A percentile compares a stretch with the other conserved stretches of the same genome.
These are phyloP conservation scores for Montifringilla adamsi DNA, from an alignment of 2,113 vertebrate genomes.

Conservation along the genomic window DNA sequence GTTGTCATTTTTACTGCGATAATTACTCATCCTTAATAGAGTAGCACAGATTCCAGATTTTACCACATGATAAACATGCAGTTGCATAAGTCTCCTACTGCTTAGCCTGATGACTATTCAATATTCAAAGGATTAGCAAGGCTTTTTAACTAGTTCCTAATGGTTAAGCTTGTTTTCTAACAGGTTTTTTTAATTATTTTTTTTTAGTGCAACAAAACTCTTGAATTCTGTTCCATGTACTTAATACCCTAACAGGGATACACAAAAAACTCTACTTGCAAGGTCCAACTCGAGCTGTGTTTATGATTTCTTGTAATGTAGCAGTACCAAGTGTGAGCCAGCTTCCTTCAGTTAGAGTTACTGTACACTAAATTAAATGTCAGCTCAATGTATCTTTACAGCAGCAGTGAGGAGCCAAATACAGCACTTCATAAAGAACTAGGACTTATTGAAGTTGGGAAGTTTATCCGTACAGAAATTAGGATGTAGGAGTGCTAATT, in stretches of 20 bases:
- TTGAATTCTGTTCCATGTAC: background rate
- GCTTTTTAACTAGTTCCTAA: background rate
- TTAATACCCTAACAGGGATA: background rate
- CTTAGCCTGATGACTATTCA: background rate
- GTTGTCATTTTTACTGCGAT: background rate
- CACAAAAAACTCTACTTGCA: background rate
- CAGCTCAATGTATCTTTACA: background rate
- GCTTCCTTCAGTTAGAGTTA: background rate
- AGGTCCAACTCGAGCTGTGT: background rate
- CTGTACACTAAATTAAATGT: background rate
- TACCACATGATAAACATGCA: background rate
- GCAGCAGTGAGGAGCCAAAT: background rate
- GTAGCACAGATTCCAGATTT: background rate
- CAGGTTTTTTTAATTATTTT: background rate
- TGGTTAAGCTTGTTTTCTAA: background rate
- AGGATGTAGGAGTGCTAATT: background rate
- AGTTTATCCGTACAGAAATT: background rate
- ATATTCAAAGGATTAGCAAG: background rate
- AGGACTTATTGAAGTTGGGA: background rate
- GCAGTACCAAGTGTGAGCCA: background rate
- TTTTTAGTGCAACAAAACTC: background rate
- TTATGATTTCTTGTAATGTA: background rate
- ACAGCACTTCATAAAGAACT: slow-evolving; percentile 11
- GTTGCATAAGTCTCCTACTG: background rate
- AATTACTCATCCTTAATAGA: background rate